Conservation (phyloP, 2,888 invertebrate genomes). For the Lathronympha strigana region DNA sequence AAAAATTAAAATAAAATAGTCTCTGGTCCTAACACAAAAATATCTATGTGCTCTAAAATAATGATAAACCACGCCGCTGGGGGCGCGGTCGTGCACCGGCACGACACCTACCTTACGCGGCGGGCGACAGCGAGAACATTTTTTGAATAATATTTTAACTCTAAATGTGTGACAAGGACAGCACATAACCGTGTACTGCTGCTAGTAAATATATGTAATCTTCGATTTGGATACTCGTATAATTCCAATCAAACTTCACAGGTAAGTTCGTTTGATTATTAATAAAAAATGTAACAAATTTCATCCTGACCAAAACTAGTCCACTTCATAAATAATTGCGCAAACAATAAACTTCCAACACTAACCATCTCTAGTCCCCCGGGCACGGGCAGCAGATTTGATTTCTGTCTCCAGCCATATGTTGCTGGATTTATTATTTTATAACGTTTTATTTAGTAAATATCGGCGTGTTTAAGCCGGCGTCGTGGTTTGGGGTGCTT, state of each 20-base stretch:
- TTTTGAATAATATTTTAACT: no score
- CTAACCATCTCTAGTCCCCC: slow-evolving; percentile 21
- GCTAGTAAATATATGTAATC: no score
- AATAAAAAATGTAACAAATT: neutral
- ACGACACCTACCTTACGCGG: no score
- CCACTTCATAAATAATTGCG: slow-evolving; percentile 5
- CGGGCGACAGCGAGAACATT: no score
- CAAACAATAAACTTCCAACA: slow-evolving; percentile 14
- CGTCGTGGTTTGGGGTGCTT: slow-evolving; percentile 79
- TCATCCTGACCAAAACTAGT: neutral
- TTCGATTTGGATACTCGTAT: no score
- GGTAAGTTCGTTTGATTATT: neutral
- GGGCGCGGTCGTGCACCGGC: no score
- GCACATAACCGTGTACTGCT: no score
- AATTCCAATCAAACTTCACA: neutral
- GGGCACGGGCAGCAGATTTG: slow-evolving; percentile 50
- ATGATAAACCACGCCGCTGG: no score
- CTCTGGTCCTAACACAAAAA: no score
- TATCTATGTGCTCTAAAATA: no score
- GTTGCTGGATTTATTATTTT: slow-evolving; percentile 81
- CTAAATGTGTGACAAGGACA: no score
- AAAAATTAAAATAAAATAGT: no score
- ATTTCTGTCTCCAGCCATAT: slow-evolving; percentile 70
- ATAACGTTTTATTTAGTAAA: slow-evolving; percentile 82
- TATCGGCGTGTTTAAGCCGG: slow-evolving; percentile 82